Percentiles rank a stretch among this genome's conserved stretches.
Evolutionary conservation across 1,140 invertebrate species (phyloP).

Genomic region (Cotesia glomerata): DNA sequence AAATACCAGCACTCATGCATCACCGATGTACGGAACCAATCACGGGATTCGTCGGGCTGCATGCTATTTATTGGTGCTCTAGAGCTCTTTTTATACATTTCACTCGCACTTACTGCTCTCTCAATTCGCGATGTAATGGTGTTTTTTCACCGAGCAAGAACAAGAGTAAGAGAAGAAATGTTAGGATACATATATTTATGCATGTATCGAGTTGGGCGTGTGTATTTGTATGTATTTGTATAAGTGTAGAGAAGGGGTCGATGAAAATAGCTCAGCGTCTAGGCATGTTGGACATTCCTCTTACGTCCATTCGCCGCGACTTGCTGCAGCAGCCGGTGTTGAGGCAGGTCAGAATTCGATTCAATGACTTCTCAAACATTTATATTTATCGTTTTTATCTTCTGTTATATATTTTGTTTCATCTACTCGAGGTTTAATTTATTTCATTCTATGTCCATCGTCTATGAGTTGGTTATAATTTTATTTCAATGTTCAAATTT

Average conservation of each 20-base stretch:
- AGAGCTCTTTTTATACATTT: background rate
- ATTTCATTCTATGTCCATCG: too few species aligned
- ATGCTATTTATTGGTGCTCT: constrained; percentile 5
- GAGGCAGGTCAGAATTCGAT: constrained; percentile 29
- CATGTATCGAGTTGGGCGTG: background rate
- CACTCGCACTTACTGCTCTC: background rate
- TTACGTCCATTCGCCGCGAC: constrained; percentile 29
- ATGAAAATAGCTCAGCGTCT: constrained; percentile 36
- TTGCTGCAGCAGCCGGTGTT: constrained; percentile 23
- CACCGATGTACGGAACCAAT: constrained; percentile 16
- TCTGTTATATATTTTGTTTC: background rate
- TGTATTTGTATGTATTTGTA: background rate
- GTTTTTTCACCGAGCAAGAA: constrained; percentile 27
- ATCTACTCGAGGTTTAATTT: background rate
- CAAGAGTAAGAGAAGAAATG: background rate
- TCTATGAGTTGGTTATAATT: too few species aligned
- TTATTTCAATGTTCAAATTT: too few species aligned
- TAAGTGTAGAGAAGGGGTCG: constrained; percentile 10
- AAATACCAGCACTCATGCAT: constrained; percentile 5
- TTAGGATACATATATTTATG: background rate
- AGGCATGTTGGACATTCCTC: constrained; percentile 36
- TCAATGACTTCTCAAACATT: background rate
- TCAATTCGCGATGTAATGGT: background rate
- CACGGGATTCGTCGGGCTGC: background rate
- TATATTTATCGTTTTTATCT: constrained; percentile 1